Evolutionary conservation across 2,888 invertebrate species (phyloP).

Genomic region (Aradus depressus): DNA sequence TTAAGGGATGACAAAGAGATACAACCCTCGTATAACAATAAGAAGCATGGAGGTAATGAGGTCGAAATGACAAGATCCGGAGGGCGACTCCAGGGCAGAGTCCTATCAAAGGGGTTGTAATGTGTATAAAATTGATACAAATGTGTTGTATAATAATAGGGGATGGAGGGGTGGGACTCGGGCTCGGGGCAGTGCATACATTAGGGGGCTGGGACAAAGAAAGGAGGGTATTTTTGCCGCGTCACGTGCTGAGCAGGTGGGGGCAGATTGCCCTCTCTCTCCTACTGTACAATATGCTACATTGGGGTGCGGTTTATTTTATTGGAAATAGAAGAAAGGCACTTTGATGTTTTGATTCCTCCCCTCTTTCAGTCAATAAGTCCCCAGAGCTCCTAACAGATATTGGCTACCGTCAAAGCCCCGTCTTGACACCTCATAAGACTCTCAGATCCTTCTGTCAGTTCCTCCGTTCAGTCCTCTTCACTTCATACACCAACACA

Average conservation of each 20-base stretch:
- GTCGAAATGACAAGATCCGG: too few relatives aligned
- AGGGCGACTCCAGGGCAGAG: conserved; percentile 12
- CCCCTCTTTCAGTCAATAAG: background rate
- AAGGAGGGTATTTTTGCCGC: conserved; percentile 14
- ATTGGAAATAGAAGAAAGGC: conserved; percentile 25
- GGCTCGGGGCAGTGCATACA: conserved; percentile 11
- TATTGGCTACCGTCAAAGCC: background rate
- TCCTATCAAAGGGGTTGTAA: conserved; percentile 25
- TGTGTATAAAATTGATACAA: conserved; percentile 27
- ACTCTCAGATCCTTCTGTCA: background rate
- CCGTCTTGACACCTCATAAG: background rate
- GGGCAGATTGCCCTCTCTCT: conserved; percentile 25
- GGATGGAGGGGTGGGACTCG: background rate
- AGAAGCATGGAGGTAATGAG: too few relatives aligned
- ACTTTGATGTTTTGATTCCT: background rate
- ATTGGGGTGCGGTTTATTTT: conserved; percentile 23
- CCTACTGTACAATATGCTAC: conserved; percentile 10
- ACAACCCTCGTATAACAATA: too few relatives aligned
- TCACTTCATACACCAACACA: too few relatives aligned
- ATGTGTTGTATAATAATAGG: conserved; percentile 22
- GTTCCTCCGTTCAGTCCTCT: background rate
- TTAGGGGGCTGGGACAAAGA: conserved; percentile 13
- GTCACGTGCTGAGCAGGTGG: conserved; percentile 28
- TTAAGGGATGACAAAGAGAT: too few relatives aligned
- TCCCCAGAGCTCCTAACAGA: background rate